Evolutionary conservation across 2,797 vertebrate genomes (phyloP).

Genomic region (Anguilla pacifica): DNA sequence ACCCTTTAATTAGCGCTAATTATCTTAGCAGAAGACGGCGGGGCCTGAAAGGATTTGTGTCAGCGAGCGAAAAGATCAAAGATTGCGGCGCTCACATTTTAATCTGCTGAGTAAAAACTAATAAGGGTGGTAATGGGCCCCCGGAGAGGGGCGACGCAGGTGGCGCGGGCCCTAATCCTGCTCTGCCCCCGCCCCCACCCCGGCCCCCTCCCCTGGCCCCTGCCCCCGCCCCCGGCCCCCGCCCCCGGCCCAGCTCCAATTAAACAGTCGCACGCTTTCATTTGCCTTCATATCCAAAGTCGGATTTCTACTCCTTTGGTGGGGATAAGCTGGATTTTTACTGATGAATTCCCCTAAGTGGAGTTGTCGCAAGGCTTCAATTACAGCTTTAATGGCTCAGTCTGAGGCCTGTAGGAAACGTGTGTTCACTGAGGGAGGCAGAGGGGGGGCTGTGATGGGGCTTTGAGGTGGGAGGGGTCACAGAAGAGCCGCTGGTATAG

Average conservation of each 20-base stretch:
- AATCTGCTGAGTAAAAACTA: slow-evolving; percentile 93
- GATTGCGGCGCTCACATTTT: slow-evolving; percentile 88
- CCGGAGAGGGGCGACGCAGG: slow-evolving; percentile 87
- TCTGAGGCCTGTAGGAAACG: slow-evolving; percentile 37
- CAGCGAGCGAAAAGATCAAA: slow-evolving; percentile 97
- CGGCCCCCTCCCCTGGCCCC: slow-evolving; percentile 64
- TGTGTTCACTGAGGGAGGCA: slow-evolving; percentile 40
- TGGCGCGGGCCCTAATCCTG: slow-evolving; percentile 82
- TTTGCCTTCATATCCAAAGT: slow-evolving; percentile 79
- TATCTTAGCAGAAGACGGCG: slow-evolving; percentile 94
- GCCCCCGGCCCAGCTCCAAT: slow-evolving; percentile 74
- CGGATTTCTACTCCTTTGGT: slow-evolving; percentile 55
- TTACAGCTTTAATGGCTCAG: slow-evolving; percentile 54
- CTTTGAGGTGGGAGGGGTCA: slow-evolving; percentile 38
- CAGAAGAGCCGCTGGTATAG: slow-evolving; percentile 22
- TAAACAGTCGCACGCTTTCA: slow-evolving; percentile 85
- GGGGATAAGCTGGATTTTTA: slow-evolving; percentile 48
- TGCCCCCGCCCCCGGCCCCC: slow-evolving; percentile 74
- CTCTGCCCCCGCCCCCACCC: slow-evolving; percentile 60
- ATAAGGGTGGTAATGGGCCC: slow-evolving; percentile 89
- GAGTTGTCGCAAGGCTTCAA: slow-evolving; percentile 33
- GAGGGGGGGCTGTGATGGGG: slow-evolving; percentile 53
- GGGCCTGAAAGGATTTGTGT: slow-evolving; percentile 97
- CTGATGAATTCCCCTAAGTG: slow-evolving; percentile 37
- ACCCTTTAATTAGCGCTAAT: slow-evolving; percentile 99